Evolutionary conservation across 2,888 invertebrate genomes (phyloP).

Genomic region (Ypsolopha scabrella): DNA sequence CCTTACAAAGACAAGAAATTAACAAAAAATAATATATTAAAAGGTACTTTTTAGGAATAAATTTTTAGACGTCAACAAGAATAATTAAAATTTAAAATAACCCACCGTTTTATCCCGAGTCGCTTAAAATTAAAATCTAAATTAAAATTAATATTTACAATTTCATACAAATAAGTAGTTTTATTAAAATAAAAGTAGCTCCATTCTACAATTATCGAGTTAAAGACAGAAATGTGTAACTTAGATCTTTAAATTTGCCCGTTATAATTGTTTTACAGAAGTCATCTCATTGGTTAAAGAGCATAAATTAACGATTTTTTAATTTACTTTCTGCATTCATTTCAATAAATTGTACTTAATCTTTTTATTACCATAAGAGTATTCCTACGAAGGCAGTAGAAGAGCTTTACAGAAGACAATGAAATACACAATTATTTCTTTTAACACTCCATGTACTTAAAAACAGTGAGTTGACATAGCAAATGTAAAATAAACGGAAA

Average conservation of each 20-base stretch:
- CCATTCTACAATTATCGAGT: too few species aligned
- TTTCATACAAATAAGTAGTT: conserved; percentile 7
- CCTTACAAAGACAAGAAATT: conserved; percentile 38
- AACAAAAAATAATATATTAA: conserved; percentile 33
- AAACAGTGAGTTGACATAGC: too few species aligned
- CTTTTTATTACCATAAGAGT: not conserved
- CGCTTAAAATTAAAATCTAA: conserved; percentile 44
- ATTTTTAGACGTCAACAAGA: conserved; percentile 56
- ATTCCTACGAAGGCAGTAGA: conserved; percentile 6
- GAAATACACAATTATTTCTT: too few species aligned
- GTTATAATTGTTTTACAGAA: too few species aligned
- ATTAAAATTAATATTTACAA: conserved; percentile 7
- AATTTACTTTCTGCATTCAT: too few species aligned
- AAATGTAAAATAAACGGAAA: too few species aligned
- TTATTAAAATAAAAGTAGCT: not conserved
- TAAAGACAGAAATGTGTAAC: too few species aligned
- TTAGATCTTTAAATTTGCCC: too few species aligned
- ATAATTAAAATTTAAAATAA: conserved; percentile 26
- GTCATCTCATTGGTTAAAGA: too few species aligned
- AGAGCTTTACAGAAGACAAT: not conserved
- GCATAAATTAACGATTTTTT: too few species aligned
- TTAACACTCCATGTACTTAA: too few species aligned
- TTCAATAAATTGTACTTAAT: too few species aligned
- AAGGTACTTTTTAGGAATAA: conserved; percentile 67
- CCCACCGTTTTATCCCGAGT: conserved; percentile 30